Evolutionary conservation across 2,113 vertebrate species (phyloP).

Genomic region (Chrysemys picta): DNA sequence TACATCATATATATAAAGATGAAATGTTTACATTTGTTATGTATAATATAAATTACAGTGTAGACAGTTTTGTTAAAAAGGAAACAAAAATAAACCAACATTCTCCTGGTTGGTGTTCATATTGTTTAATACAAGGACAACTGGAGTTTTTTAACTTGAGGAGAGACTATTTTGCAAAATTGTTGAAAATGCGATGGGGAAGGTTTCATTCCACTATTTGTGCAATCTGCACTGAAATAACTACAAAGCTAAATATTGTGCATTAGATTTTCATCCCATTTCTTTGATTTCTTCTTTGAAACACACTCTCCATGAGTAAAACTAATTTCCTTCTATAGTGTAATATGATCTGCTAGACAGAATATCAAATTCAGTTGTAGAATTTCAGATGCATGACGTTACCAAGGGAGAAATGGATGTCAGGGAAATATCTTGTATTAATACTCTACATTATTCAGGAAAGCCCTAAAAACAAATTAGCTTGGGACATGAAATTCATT

Average conservation of each 20-base stretch:
- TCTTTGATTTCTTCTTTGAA: neutral
- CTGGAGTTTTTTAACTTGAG: conserved; percentile 27
- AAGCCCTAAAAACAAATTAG: conserved; percentile 29
- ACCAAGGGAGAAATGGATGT: conserved; percentile 21
- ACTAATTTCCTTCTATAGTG: neutral
- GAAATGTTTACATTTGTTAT: conserved; percentile 58
- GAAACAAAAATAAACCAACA: conserved; percentile 52
- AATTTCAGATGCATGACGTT: conserved; percentile 18
- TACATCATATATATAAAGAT: conserved; percentile 53
- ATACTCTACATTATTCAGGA: conserved; percentile 21
- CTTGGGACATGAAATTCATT: neutral
- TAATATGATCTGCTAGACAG: conserved; percentile 7
- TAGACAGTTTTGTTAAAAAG: conserved; percentile 51
- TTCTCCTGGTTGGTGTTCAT: conserved; percentile 42
- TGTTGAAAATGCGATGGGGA: neutral
- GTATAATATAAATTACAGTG: conserved; percentile 62
- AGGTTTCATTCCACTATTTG: neutral
- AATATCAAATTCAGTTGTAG: neutral
- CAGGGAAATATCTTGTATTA: conserved; percentile 8
- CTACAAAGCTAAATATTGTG: neutral
- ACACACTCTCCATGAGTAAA: conserved; percentile 2
- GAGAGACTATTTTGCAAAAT: neutral
- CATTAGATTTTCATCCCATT: neutral
- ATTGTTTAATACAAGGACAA: conserved; percentile 63
- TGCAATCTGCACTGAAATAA: neutral